Percentiles rank a stretch among this genome's conserved stretches.
phyloP scores from a whole-genome alignment of 2,888 invertebrate species.

The Spicauda simplicius region DNA sequence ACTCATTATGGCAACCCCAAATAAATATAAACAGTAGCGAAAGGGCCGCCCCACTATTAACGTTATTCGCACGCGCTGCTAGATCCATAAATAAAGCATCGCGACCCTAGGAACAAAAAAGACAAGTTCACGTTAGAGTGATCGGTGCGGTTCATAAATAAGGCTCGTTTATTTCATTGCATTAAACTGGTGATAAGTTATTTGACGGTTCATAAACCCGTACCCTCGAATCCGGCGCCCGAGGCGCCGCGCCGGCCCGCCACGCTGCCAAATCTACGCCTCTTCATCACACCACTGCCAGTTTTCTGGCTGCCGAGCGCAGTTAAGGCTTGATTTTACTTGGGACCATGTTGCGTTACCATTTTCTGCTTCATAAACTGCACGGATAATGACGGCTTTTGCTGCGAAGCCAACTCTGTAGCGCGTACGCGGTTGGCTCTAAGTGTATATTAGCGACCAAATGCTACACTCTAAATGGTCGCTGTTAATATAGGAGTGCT shows the following conservation, averaged over 20 bases:
- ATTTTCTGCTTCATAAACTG: constrained; percentile 73
- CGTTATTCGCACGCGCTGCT: constrained; percentile 82
- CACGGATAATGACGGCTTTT: constrained; percentile 46
- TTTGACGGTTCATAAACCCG: constrained; percentile 82
- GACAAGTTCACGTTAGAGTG: constrained; percentile 72
- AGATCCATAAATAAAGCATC: constrained; percentile 81
- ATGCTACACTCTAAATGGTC: constrained; percentile 20
- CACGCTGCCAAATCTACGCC: constrained; percentile 73
- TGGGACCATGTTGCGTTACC: constrained; percentile 62
- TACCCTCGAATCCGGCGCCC: constrained; percentile 65
- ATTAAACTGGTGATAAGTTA: constrained; percentile 83
- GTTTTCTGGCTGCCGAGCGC: constrained; percentile 71
- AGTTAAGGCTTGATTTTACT: constrained; percentile 65
- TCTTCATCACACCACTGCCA: constrained; percentile 67
- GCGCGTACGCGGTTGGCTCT: constrained; percentile 26
- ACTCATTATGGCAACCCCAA: constrained; percentile 82
- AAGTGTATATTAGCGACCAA: constrained; percentile 29
- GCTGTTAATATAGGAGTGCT: constrained; percentile 7
- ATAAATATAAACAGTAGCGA: constrained; percentile 84
- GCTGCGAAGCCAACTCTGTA: constrained; percentile 43
- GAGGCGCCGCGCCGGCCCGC: constrained; percentile 68
- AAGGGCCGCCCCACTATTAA: constrained; percentile 80
- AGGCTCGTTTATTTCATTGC: constrained; percentile 81
- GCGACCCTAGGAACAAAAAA: constrained; percentile 75
- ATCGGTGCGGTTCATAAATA: constrained; percentile 78